Evolutionary conservation across 1,140 invertebrate genomes (phyloP).

Genomic region (Sitodiplosis mosellana): DNA sequence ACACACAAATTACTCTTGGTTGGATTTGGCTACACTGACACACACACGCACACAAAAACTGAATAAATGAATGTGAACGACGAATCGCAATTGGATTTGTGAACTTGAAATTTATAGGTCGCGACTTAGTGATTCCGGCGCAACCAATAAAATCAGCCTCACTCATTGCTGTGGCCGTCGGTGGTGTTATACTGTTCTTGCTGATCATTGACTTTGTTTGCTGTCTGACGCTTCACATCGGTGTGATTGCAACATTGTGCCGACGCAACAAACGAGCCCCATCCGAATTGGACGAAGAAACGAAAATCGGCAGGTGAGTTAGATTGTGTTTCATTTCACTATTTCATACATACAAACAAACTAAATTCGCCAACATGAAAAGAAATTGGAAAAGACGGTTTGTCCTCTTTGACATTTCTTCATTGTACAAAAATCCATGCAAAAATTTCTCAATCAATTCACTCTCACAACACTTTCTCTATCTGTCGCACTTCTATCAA

Average conservation of each 20-base stretch:
- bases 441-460: no score
- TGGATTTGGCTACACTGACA: no score
- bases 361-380: no score
- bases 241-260: slow-evolving; percentile 52
- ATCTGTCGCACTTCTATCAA: no score
- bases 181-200: slow-evolving; percentile 48
- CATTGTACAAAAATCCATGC: no score
- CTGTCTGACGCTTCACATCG: slow-evolving; percentile 33
- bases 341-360: background rate
- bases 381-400: slow-evolving; percentile 3
- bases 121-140: slow-evolving; percentile 31
- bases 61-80: background rate
- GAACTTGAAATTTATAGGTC: slow-evolving; percentile 29
- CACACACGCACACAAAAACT: no score
- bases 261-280: slow-evolving; percentile 31
- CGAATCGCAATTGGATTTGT: background rate
- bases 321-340: background rate
- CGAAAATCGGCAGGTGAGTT: slow-evolving; percentile 61
- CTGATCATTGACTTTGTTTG: slow-evolving; percentile 61
- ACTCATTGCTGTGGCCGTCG: slow-evolving; percentile 60
- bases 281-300: slow-evolving; percentile 43
- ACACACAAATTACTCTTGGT: no score
- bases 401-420: background rate
- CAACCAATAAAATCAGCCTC: slow-evolving; percentile 42
- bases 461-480: no score